Base-by-base conservation (phyloP, 2,888 invertebrate species). In the Agonopterix arenella region DNA sequence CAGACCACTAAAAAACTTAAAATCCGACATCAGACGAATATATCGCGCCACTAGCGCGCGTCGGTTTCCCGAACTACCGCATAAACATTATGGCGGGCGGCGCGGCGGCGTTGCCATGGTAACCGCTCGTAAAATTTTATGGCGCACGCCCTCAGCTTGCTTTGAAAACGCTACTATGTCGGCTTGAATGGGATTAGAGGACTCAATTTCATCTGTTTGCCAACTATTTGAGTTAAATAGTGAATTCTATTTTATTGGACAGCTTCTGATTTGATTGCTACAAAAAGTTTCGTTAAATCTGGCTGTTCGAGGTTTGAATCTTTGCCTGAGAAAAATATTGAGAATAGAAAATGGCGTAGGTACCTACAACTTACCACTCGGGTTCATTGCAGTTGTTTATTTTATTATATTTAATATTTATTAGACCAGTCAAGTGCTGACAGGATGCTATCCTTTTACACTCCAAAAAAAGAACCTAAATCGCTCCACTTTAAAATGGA, bases 61-160 rank as follows among this genome's bases (percentile, higher is more conserved):
- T 44, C 48, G 5, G 48, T 16, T 8, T 11, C 37, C 36, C 16
- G 43, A 38, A 51, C 54, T 47, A 48, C 13, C 40, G 38, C 44
- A 51, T 10, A 10, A 11, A 40, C 36, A 52, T 61, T 58, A 54
- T 68, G 73, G 82, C 80, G 81, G 84, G n/a, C n/a, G n/a, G n/a
- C n/a, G n/a, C n/a, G n/a, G n/a, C 83, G 69, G 69, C 73, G 86
- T 84, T 70, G 76, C 74, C 68, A 82, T 80, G 73, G 70, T 61
- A 57, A 81, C 82, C 52, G 70, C 46, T 82, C 84, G 75, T 86
- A 86, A 86, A 86, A 85, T 85, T 86, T 85, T 84, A 86, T 74
- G 73, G 66, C 76, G 64, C 70, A 68, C 75, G 66, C 78, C 76
- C 80, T 76, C 68, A 53, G 50, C 63, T 61, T 62, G 66, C 68